Evolutionary conservation across 2,797 vertebrate genomes (phyloP), one percentile per base, ranked within the genome.

Genomic region (Coreius guichenoti): DNA sequence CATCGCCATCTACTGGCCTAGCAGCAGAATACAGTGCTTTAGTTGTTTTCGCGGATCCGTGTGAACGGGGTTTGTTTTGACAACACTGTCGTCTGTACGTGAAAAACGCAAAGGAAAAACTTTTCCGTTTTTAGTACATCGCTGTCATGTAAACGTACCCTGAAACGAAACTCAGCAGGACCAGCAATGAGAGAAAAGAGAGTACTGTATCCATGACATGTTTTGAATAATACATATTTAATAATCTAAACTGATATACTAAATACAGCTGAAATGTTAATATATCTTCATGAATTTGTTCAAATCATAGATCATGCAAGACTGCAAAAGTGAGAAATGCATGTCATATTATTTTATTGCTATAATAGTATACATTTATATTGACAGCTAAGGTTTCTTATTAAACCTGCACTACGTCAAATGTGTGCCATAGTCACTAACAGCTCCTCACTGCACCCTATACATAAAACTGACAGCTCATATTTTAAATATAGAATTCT

Each of bases 401-500:
- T 31, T 61, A 58, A 67, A 11, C 19, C 49, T 2, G 5, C 26
- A 49, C 39, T 51, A 81, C 23, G 23, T 56, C 74, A 76, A n/a
- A 76, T 13, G 19, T 54, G 8, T 61, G 21, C 33, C 2, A 26
- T 16, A 19, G 54, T 26, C n/a, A 43, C 33, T 31, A 43, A 39
- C n/a, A 72, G 1, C 43, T 58, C 17, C 6, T 29, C 69, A 23
- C 26, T 45, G 17, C n/a, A 33, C 29, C 39, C 17, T 8, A 61
- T 29, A 61, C 8, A 73, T 16, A 33, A 33, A 39, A 17, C 26
- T n/a, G 39, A 31, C 54, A 67, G 43, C n/a, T 76, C 45, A 39
- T 21, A 58, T 82, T 80, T 86, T 82, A 86, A 86, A 86, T 82
- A 86, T 67, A 83, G 45, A 54, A 36, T 65, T 79, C 85, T 90